Conservation (phyloP, 2,113 vertebrate species). For the Arizona elegans region DNA sequence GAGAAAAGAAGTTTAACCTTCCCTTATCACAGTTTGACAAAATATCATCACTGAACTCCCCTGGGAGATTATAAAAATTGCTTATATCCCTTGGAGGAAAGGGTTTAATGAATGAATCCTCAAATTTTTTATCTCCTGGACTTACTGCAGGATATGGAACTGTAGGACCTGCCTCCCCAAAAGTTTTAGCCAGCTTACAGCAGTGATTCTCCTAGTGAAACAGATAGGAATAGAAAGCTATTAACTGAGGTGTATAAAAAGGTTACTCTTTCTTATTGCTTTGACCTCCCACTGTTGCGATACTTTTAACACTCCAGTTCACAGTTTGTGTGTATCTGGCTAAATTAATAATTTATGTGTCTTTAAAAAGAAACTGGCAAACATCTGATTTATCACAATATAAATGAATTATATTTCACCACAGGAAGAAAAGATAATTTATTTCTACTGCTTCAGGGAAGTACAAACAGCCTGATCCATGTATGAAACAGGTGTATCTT, state of each 20-base stretch:
- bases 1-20: constrained; percentile 46
- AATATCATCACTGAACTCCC: constrained; percentile 27
- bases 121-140: constrained; percentile 25
- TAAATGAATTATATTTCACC: constrained; percentile 33
- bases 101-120: constrained; percentile 35
- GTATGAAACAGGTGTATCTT: background rate
- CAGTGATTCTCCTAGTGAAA: constrained; percentile 27
- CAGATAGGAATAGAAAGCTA: constrained; percentile 10
- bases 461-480: background rate
- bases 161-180: background rate
- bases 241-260: constrained; percentile 39
- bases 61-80: constrained; percentile 30
- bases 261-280: constrained; percentile 37
- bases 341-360: constrained; percentile 48
- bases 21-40: constrained; percentile 28
- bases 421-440: background rate
- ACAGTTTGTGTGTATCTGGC: constrained; percentile 14
- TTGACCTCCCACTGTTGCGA: constrained; percentile 28
- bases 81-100: constrained; percentile 13
- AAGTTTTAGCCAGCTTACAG: background rate
- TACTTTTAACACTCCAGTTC: constrained; percentile 35
- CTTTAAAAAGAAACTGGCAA: background rate
- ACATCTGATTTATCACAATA: constrained; percentile 22
- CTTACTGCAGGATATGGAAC: background rate
- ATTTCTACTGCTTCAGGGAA: constrained; percentile 14